phyloP scores from a whole-genome alignment of 1,140 invertebrate species.

The Drosophila biarmipes region DNA sequence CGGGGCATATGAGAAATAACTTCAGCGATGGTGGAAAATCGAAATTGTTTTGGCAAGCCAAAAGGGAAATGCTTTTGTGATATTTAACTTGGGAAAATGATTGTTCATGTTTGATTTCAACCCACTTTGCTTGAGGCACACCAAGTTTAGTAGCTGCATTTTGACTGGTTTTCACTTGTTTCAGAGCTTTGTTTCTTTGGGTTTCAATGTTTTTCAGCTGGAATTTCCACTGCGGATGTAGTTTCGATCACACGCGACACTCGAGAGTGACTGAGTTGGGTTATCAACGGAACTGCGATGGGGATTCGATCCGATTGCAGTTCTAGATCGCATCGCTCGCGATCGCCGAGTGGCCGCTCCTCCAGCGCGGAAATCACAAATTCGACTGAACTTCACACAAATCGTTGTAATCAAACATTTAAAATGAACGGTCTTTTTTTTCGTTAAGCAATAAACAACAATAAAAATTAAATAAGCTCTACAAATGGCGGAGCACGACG shows the following conservation, averaged over 20 bases:
- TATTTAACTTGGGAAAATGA: constrained; percentile 1
- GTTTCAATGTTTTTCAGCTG: neutral
- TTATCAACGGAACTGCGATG: constrained; percentile 32
- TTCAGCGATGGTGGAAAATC: constrained; percentile 31
- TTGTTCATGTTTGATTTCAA: constrained; percentile 21
- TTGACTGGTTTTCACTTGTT: constrained; percentile 23
- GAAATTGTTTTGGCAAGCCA: constrained; percentile 29
- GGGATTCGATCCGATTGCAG: constrained; percentile 61
- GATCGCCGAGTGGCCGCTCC: constrained; percentile 50
- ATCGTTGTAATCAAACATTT: constrained; percentile 84
- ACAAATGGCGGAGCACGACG: constrained; percentile 78
- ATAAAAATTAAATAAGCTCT: constrained; percentile 80
- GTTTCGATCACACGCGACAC: constrained; percentile 26
- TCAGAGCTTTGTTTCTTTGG: neutral
- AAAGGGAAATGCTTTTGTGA: neutral
- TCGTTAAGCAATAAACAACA: constrained; percentile 81
- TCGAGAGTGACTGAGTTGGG: constrained; percentile 22
- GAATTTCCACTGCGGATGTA: neutral
- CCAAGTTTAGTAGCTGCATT: constrained; percentile 72
- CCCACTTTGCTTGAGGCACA: constrained; percentile 76
- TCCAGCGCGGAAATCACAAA: constrained; percentile 80
- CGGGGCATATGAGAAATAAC: constrained; percentile 27
- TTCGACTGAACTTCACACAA: constrained; percentile 82
- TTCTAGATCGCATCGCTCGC: constrained; percentile 61
- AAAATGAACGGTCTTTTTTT: constrained; percentile 74